Percentiles rank a stretch among this genome's conserved stretches.
Conservation (phyloP, 1,140 invertebrate species). For the Heliothis virescens region DNA sequence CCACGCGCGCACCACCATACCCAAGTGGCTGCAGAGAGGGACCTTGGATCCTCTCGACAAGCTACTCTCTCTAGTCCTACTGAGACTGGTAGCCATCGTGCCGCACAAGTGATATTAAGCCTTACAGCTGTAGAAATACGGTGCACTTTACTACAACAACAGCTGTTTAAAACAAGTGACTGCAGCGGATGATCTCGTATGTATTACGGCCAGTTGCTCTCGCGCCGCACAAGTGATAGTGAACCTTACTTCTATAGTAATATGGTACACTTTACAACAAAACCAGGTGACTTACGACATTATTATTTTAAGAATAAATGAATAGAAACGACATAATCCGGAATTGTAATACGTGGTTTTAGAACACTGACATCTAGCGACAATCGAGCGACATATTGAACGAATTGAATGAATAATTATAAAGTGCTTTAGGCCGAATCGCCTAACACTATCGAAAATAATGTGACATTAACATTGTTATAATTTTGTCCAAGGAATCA, state of each 20-base stretch:
- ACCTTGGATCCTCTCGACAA: constrained; percentile 98
- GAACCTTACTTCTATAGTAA: not conserved
- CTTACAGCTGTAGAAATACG: not conserved
- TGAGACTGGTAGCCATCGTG: constrained; percentile 88
- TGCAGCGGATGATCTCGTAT: constrained; percentile 97
- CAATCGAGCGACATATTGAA: constrained; percentile 22
- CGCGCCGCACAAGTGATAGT: constrained; percentile 70
- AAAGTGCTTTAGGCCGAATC: constrained; percentile 11
- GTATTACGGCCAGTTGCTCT: constrained; percentile 89
- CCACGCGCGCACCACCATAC: constrained; percentile 98
- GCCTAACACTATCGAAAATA: constrained; percentile 12
- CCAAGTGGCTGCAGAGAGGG: constrained; percentile 99
- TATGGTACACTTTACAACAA: not conserved
- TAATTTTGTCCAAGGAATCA: constrained; percentile 5
- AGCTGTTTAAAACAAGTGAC: constrained; percentile 91
- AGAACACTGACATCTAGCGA: constrained; percentile 32
- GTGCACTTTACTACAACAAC: not conserved
- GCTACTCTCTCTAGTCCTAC: constrained; percentile 90
- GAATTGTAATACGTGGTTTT: constrained; percentile 14
- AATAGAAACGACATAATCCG: not conserved
- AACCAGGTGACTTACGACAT: not conserved
- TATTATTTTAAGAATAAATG: no score
- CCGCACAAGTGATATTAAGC: constrained; percentile 60
- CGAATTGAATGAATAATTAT: not conserved
- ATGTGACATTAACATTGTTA: not conserved